Evolutionary conservation across 2,113 vertebrate genomes (phyloP).

Genomic region (Poeciliopsis retropinna): DNA sequence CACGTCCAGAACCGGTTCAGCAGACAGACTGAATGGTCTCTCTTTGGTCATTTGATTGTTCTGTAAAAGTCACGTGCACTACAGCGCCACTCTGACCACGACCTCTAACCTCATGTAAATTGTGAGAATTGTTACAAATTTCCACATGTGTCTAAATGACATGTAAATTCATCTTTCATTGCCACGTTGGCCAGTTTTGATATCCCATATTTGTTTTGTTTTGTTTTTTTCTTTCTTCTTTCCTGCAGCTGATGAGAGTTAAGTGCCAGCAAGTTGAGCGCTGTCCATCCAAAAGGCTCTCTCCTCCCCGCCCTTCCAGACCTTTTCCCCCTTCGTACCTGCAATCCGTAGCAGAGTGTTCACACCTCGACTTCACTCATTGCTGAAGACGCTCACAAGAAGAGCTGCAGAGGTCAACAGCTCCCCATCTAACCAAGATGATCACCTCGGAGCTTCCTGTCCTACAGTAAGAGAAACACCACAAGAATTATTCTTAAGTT

Average conservation of each 20-base stretch:
- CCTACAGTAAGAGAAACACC: conserved; percentile 87
- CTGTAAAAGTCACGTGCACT: not conserved
- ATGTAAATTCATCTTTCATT: not conserved
- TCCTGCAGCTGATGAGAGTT: conserved; percentile 59
- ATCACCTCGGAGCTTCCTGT: conserved; percentile 97
- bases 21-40: conserved; percentile 24
- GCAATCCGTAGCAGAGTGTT: conserved; percentile 7
- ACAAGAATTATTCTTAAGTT: not conserved
- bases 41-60: not conserved
- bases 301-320: conserved; percentile 43
- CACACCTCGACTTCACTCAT: conserved; percentile 13
- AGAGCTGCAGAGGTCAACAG: conserved; percentile 15
- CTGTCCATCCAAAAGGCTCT: conserved; percentile 49
- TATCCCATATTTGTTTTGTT: not conserved
- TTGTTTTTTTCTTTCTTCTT: not conserved
- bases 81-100: not conserved
- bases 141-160: too few relatives aligned
- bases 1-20: not conserved
- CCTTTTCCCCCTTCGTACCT: conserved; percentile 22
- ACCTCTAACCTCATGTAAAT: not conserved
- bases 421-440: conserved; percentile 79
- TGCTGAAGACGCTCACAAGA: conserved; percentile 25
- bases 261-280: conserved; percentile 42
- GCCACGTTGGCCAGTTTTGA: not conserved
- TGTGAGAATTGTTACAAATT: not conserved